Base-by-base conservation (phyloP, 2,113 vertebrate species). In the Percina caprodes region DNA sequence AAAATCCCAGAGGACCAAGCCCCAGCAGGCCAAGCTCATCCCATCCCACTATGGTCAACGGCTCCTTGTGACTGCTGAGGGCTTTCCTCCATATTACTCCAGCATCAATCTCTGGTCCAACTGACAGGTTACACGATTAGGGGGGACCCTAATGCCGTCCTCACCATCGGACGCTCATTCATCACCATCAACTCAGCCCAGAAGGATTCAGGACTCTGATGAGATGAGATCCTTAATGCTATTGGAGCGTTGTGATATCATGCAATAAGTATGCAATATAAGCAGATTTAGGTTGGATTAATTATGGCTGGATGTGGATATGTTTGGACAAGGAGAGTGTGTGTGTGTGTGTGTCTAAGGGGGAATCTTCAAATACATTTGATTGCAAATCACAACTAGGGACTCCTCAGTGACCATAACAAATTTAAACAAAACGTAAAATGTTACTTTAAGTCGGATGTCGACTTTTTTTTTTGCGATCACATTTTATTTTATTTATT, bases 61-160 rank as follows among this genome's bases (percentile, higher is more conserved):
- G 59, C 62, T 75, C 68, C 54, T 4, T 7, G 46, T 21, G 69
- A 62, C 45, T 11, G 26, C 30, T 19, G 12, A 30, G 66, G 63
- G 63, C 69, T 80, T 35, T 72, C 58, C 78, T 71, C 75, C 65
- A 35, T 24, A 76, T 85, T 10, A 54, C 67, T 23, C 52, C 69
- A 39, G 71, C 91, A 93, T 95, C 89, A 89, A 95, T 94, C 94
- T 93, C 78, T 24, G 69, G 30, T 83, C 48, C 80, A 24, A 83
- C 70, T 91, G 92, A 92, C 90, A 90, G 88, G 66, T 93, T 91
- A 94, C 88, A 84, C 21, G 82, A 94, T 95, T 94, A 95, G 83
- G 23, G 21, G 14, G 79, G 39, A 89, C 76, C 89, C 77, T 90
- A 89, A 91, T 84, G 86, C 33, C 77, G 77, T 92, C 90, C 85